Conservation (phyloP, 2,888 invertebrate species). For the Magallana nippona region DNA sequence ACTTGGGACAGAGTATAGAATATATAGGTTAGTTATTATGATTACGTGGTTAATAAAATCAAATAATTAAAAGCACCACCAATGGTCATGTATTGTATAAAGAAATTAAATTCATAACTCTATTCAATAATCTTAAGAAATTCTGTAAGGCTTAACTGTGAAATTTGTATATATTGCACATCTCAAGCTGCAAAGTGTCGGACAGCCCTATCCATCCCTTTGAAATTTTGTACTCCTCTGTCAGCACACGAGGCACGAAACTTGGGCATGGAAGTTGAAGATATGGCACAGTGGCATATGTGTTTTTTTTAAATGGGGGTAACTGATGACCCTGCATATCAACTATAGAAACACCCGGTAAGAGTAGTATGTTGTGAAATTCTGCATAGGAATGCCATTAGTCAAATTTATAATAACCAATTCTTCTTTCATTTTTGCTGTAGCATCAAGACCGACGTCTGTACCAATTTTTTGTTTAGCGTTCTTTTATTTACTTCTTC, state of each 20-base stretch:
- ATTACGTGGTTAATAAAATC: too few species aligned
- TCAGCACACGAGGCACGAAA: conserved; percentile 2
- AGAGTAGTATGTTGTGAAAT: not conserved
- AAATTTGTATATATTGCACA: conserved; percentile 1
- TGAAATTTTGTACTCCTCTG: conserved; percentile 11
- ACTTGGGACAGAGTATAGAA: too few species aligned
- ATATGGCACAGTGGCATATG: not conserved
- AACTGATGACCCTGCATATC: not conserved
- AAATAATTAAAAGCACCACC: too few species aligned
- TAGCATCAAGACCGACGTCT: not conserved
- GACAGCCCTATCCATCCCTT: conserved; percentile 15
- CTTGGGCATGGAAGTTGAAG: not conserved
- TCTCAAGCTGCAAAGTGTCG: conserved; percentile 18
- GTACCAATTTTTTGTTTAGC: not conserved
- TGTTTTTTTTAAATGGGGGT: not conserved
- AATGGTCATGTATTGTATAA: too few species aligned
- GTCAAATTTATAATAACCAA: too few species aligned
- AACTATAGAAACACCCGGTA: not conserved
- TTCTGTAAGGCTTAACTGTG: not conserved
- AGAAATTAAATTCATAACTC: not conserved
- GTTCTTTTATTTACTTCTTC: not conserved
- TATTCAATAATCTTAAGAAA: not conserved
- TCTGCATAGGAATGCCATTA: not conserved
- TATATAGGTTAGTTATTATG: too few species aligned
- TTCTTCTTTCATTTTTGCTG: not conserved